A percentile compares a stretch with the other conserved stretches of the same genome.
Evolutionary conservation across 2,113 vertebrate genomes (phyloP).

Genomic region (Gobius niger): DNA sequence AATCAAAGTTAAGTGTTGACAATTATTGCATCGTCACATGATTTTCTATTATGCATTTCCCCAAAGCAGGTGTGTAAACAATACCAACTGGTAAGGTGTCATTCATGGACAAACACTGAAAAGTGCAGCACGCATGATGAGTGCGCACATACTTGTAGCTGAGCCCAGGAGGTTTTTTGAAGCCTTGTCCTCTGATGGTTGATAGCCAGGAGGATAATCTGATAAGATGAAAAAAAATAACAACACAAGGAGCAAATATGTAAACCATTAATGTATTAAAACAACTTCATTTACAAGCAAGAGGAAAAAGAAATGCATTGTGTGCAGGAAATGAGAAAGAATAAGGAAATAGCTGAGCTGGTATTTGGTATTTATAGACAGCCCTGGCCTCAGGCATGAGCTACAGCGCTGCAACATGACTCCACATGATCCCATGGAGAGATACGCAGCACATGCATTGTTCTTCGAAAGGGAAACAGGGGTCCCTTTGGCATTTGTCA

Average conservation of each 20-base stretch:
- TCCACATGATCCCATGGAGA: neutral
- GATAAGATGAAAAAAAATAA: neutral
- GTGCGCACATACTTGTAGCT: conserved; percentile 88
- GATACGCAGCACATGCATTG: neutral
- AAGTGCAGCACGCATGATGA: neutral
- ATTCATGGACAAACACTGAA: neutral
- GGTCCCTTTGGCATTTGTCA: neutral
- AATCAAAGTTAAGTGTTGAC: neutral
- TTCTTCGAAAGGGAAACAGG: neutral
- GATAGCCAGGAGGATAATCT: conserved; percentile 91
- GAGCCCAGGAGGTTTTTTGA: conserved; percentile 96
- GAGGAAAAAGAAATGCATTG: neutral
- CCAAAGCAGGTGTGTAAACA: neutral
- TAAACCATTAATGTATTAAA: neutral
- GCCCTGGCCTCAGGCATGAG: conserved; percentile 7
- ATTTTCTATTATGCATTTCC: neutral
- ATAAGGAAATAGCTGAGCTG: neutral
- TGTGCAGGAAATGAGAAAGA: neutral
- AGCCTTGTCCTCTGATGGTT: conserved; percentile 88
- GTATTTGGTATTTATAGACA: conserved; percentile 20
- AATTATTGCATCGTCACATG: neutral
- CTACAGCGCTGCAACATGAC: conserved; percentile 3
- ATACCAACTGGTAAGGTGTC: neutral
- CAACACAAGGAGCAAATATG: neutral
- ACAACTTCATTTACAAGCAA: neutral